A percentile compares a stretch with the other conserved stretches of the same genome.
Conservation (phyloP, 2,797 vertebrate species). For the Eupleurogrammus muticus region DNA sequence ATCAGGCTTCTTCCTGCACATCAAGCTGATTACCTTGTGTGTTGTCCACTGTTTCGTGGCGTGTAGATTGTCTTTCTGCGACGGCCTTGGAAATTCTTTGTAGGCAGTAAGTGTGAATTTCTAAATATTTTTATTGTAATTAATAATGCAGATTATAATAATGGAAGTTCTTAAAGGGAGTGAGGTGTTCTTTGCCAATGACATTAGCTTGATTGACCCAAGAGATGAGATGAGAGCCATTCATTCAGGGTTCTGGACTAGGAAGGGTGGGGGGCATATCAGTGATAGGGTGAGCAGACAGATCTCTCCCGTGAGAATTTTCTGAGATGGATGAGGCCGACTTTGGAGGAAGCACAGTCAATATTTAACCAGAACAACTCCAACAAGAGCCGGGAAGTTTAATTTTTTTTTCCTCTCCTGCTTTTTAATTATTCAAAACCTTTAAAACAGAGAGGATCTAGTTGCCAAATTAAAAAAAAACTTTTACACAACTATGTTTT, state of each 20-base stretch:
- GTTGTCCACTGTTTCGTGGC: background rate
- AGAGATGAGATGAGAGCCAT: conserved; percentile 61
- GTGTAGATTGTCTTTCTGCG: background rate
- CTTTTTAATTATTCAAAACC: conserved; percentile 11
- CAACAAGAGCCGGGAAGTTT: background rate
- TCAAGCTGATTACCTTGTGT: conserved; percentile 3
- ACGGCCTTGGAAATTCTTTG: background rate
- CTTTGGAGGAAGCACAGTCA: conserved; percentile 55
- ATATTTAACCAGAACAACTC: conserved; percentile 61
- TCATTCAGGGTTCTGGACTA: conserved; percentile 48
- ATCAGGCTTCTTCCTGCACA: conserved; percentile 22
- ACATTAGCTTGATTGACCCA: conserved; percentile 47
- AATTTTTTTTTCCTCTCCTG: conserved; percentile 24
- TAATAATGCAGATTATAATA: too few relatives aligned
- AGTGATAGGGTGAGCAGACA: conserved; percentile 35
- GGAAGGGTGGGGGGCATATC: conserved; percentile 12
- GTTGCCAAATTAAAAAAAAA: background rate
- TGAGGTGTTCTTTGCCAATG: conserved; percentile 54
- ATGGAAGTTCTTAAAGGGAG: too few relatives aligned
- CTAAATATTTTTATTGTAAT: background rate
- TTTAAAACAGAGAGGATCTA: background rate
- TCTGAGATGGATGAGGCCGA: conserved; percentile 62
- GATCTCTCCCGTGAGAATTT: conserved; percentile 65
- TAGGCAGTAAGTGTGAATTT: too few relatives aligned
- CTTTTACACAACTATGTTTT: background rate